phyloP scores from a whole-genome alignment of 2,888 invertebrate genomes.

The Agrotis clavis region DNA sequence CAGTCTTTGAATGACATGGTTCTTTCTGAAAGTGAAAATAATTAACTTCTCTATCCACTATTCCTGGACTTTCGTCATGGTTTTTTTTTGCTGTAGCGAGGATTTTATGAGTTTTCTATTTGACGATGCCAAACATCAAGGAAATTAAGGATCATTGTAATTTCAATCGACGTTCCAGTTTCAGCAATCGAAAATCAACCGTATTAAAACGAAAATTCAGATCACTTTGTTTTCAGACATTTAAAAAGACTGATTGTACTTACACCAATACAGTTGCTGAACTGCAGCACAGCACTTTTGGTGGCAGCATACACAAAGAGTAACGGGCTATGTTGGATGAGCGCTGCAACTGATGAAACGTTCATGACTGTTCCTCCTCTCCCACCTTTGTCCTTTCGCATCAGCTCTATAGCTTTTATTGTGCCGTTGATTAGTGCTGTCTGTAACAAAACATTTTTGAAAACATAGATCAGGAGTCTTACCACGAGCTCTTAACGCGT shows the following conservation, averaged over 20 bases:
- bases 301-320: slow-evolving; percentile 67
- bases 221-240: not conserved
- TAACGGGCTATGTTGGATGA: slow-evolving; percentile 52
- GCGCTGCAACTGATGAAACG: slow-evolving; percentile 68
- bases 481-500: too few species aligned
- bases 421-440: slow-evolving; percentile 67
- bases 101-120: too few species aligned
- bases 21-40: slow-evolving; percentile 52
- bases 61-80: too few species aligned
- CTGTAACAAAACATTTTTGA: slow-evolving; percentile 46
- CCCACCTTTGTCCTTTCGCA: slow-evolving; percentile 67
- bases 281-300: slow-evolving; percentile 72
- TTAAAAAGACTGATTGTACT: not conserved
- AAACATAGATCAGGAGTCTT: too few species aligned
- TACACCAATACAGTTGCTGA: slow-evolving; percentile 71
- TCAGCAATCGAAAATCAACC: not conserved
- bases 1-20: slow-evolving; percentile 59
- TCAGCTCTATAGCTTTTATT: slow-evolving; percentile 25
- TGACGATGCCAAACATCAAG: not conserved
- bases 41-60: too few species aligned
- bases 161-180: not conserved
- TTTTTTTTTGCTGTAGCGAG: too few species aligned
- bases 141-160: not conserved
- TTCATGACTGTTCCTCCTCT: slow-evolving; percentile 72
- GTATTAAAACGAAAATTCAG: not conserved